Evolutionary conservation across 2,797 vertebrate species (phyloP).

Genomic region (Enteromius anoplus): DNA sequence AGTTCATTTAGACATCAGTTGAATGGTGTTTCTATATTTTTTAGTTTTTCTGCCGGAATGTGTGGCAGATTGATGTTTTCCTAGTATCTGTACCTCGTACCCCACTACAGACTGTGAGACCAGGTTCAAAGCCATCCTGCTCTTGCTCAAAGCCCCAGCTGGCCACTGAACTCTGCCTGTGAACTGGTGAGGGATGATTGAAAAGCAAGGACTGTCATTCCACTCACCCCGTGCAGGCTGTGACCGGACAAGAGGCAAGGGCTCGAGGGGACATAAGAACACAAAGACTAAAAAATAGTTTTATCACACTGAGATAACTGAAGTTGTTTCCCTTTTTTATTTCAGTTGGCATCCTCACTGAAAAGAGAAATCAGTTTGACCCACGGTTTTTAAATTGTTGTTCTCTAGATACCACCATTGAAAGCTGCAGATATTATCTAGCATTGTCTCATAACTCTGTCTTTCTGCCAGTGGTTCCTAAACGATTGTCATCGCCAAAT

Average conservation of each 20-base stretch:
- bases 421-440: constrained; percentile 46
- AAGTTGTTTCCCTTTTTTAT: constrained; percentile 45
- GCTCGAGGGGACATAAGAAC: constrained; percentile 47
- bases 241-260: constrained; percentile 34
- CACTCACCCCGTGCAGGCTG: constrained; percentile 33
- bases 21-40: constrained; percentile 96
- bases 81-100: constrained; percentile 62
- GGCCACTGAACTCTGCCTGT: constrained; percentile 78
- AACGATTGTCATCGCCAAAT: constrained; percentile 44
- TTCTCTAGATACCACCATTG: constrained; percentile 30
- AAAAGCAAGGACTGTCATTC: constrained; percentile 18
- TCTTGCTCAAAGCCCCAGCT: constrained; percentile 70
- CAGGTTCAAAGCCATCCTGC: constrained; percentile 86
- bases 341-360: constrained; percentile 48
- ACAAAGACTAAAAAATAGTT: constrained; percentile 58
- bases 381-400: constrained; percentile 37
- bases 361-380: constrained; percentile 36
- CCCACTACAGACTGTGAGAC: constrained; percentile 79
- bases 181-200: constrained; percentile 54
- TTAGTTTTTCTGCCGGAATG: constrained; percentile 73
- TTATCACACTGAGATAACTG: constrained; percentile 58
- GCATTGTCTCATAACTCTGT: constrained; percentile 48
- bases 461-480: constrained; percentile 31
- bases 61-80: constrained; percentile 62
- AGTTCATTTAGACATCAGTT: constrained; percentile 95